Evolutionary conservation across 1,140 invertebrate species (phyloP), one percentile per base, ranked within the genome.

Genomic region (Heliconius hermathena): DNA sequence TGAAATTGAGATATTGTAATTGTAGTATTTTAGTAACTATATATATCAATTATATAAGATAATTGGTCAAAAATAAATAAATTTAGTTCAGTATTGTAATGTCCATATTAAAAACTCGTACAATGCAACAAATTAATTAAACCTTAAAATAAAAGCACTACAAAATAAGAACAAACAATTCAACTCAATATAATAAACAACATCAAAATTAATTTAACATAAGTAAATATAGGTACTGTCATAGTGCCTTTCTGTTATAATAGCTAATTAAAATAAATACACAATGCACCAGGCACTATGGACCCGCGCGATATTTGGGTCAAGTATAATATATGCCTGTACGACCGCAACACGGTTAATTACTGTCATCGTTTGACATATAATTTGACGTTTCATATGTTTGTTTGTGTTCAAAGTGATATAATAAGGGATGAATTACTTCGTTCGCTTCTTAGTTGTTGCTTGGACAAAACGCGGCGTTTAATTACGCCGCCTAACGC

Each of bases 191-290:
- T 57, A 22, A 26, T 26, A 26, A 26, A n/a, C 26, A 29, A 9
- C 2, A 66, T 36, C 26, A 11, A 66, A 66, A 66, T 66, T 66
- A 26, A 66, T 66, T 60, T 29, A 26, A 29, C 26, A 66, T 29
- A 66, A 66, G 60, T 66, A 66, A 66, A 66, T 29, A 66, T 66
- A 36, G 33, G 33, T 36, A 29, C 60, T 66, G 13, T 13, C 22
- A 29, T 29, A 6, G 29, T 66, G 22, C 60, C 22, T 66, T 66
- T 66, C 60, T 66, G 60, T 29, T 66, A 66, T 26, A 66, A 66
- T 66, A 66, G n/a, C 60, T 66, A 66, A 66, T 66, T 66, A 66
- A 66, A 66, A 66, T 66, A 66, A 66, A 66, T 26, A 66, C 26
- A 66, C 60, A 66, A 66, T 66, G 26, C 60, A 66, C 60, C 22